Evolutionary conservation across 1,140 invertebrate species (phyloP), one percentile per base, ranked within the genome.

Genomic region (Panulirus ornatus): DNA sequence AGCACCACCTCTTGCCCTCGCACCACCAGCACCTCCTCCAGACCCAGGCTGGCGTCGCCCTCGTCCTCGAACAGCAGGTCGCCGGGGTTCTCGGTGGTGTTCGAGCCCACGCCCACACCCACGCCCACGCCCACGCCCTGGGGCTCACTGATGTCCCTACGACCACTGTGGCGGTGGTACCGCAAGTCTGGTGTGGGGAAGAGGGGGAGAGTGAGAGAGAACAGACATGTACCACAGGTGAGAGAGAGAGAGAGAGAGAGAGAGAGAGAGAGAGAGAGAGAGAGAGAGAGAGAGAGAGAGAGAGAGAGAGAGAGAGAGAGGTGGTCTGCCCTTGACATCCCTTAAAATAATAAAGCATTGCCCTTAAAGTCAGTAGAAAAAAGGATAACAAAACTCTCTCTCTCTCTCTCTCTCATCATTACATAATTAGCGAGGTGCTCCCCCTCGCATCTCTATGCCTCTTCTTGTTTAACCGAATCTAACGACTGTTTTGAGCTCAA

Each of bases 51-150:
- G 9, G 58, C 75, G 22, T 88, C 84, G 19, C 66, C 79, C 58
- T 66, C 91, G 30, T 88, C 85, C 54, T 91, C 91, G 36, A 91
- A 73, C 34, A 91, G 85, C 66, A 88, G 5, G 30, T 88, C 85
- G 27, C 40, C 63, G 0, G 90, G 81, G 58, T 47, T 71, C 66
- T 78, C 58, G 0, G 79, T 75, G 58, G 84, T 83, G 58, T 40
- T 81, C 44, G 34, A 11, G 38, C 19, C 36, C 11, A 22, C 0
- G 30, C 27, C 27, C 0, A 19, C 40, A 8, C n/a, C 83, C 36
- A 22, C 44, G 40, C 40, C 83, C 38, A 9, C 71, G n/a, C 81
- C 81, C 2, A 16, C 54, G 9, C 14, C 58, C 38, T 6, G 9
- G 6, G 40, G 2, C 16, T 76, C 84, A 66, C 75, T 76, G 2